Conservation (phyloP, 2,797 vertebrate species). For the Oryzias sinensis region DNA sequence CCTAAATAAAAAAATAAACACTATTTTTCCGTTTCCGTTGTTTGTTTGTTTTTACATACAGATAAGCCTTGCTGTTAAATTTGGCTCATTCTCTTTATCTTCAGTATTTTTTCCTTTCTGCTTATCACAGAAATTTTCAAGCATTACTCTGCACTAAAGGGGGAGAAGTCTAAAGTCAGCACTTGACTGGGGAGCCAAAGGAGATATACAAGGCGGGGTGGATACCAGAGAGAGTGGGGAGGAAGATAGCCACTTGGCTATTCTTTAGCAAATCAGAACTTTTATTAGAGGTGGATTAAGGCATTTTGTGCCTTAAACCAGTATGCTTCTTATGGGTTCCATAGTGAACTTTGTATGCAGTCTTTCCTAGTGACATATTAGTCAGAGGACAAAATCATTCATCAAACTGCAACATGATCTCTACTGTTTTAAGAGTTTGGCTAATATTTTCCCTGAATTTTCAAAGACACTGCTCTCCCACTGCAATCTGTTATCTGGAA, state of each 20-base stretch:
- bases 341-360: too few relatives aligned
- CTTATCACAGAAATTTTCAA: slow-evolving; percentile 56
- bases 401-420: neutral
- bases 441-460: slow-evolving; percentile 1
- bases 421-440: neutral
- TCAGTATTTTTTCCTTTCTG: slow-evolving; percentile 8
- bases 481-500: neutral
- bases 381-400: slow-evolving; percentile 10
- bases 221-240: slow-evolving; percentile 31
- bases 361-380: too few relatives aligned
- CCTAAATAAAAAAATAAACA: slow-evolving; percentile 16
- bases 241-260: slow-evolving; percentile 29
- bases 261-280: slow-evolving; percentile 53
- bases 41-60: slow-evolving; percentile 37
- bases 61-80: slow-evolving; percentile 57
- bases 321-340: too few relatives aligned
- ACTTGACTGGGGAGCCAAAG: slow-evolving; percentile 36
- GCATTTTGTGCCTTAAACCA: too few relatives aligned
- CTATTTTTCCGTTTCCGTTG: slow-evolving; percentile 7
- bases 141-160: slow-evolving; percentile 27
- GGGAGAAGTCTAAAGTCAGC: slow-evolving; percentile 55
- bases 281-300: neutral
- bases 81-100: slow-evolving; percentile 61
- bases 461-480: neutral
- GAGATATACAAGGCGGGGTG: slow-evolving; percentile 57